Base-by-base conservation (phyloP, 2,888 invertebrate genomes). In the Deilephila porcellus region DNA sequence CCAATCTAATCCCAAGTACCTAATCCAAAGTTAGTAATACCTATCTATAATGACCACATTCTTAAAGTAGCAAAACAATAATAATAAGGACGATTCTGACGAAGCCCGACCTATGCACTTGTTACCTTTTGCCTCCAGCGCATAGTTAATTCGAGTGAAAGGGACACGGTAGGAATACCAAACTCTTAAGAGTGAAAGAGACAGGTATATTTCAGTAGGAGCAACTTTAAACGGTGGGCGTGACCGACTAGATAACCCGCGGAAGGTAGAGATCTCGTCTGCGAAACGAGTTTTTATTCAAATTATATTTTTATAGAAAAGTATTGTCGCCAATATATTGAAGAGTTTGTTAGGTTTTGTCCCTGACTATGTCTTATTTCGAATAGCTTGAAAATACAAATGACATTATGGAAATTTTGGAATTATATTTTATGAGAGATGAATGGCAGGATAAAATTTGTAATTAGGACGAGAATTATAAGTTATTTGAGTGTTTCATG, bases 201-300 rank as follows among this genome's bases (percentile, higher is more conserved):
- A 89, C 81, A 34, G 29, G 4, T 78, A 77, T 86, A 83, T 74
- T 71, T 83, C 77, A 76, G 79, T 81, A 74, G 76, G 74, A 81
- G 76, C 82, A 80, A 77, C 80, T 79, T 81, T 77, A 78, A 82
- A 81, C 76, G 75, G 83, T 83, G 90, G 93, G 93, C 93, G 93
- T 91, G 91, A 82, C 89, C 86, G 82, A 88, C 92, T 93, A 93
- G 93, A 93, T 86, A 93, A 90, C 84, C 88, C 86, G 87, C 85
- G 56, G 71, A 45, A 29, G 62, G 67, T 34, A 34, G 70, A 60
- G 73, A 73, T 73, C 45, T 45, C 60, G 60, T 60, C 29, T 32
- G 25, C 60, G 14, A 71, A 74, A 71, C 59, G 56, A 53, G 71
- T 74, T 62, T 60, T 70, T 70, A 73, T 70, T 73, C 56, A 64